A percentile compares a stretch with the other conserved stretches of the same genome.
Conservation (phyloP, 2,797 vertebrate species). For the Sparidentex hasta region DNA sequence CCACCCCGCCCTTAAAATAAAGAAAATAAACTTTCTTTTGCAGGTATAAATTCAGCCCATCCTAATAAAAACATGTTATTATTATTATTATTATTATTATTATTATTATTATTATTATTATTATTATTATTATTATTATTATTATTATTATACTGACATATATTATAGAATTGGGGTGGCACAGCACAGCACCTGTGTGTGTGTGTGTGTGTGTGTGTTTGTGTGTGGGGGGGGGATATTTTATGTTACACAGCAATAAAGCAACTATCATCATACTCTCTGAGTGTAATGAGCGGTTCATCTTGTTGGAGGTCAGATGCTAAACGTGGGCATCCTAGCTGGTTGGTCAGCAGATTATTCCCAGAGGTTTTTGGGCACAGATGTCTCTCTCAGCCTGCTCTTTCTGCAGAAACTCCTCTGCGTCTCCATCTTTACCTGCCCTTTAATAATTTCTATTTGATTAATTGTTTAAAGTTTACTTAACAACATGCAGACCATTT, state of each 20-base stretch:
- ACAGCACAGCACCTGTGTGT: background rate
- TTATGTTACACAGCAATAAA: slow-evolving; percentile 46
- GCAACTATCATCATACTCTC: slow-evolving; percentile 35
- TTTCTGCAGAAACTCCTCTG: background rate
- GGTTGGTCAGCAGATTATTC: slow-evolving; percentile 41
- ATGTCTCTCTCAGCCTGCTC: slow-evolving; percentile 21
- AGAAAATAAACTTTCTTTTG: background rate
- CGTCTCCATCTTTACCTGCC: background rate
- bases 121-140: too few relatives aligned
- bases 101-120: too few relatives aligned
- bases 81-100: too few relatives aligned
- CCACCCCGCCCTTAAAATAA: background rate
- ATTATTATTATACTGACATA: too few relatives aligned
- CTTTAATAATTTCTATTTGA: background rate
- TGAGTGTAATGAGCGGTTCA: slow-evolving; percentile 33
- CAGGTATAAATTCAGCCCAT: background rate
- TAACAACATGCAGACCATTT: too few relatives aligned
- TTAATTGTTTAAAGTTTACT: too few relatives aligned
- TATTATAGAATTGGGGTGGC: slow-evolving; percentile 9
- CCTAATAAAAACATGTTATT: too few relatives aligned
- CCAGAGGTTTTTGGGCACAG: background rate
- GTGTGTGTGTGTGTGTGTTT: background rate
- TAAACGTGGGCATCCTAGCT: slow-evolving; percentile 35
- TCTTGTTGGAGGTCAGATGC: slow-evolving; percentile 59
- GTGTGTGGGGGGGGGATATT: background rate